Base-by-base conservation (phyloP, 2,113 vertebrate species). In the Balaeniceps rex region DNA sequence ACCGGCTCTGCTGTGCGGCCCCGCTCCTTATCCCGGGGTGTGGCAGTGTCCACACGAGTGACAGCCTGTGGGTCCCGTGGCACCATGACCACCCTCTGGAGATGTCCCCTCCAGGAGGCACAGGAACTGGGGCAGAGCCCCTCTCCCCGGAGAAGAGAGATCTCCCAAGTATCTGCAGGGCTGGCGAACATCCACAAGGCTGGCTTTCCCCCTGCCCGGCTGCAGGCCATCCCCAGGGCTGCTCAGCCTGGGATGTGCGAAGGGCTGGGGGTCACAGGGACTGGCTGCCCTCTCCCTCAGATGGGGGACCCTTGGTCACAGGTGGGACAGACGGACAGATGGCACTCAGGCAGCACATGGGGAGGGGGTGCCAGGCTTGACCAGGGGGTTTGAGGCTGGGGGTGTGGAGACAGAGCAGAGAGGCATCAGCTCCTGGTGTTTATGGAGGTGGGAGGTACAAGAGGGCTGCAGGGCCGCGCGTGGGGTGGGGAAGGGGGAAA, bases 301-400 rank as follows among this genome's bases (percentile, higher is more conserved):
- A 7, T 4, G 9, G 49, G 25, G 12, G 19, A n/a, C 6, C 2
- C 16, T 22, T 13, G 61, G 26, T 61, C 5, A 1, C 36, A 60
- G 68, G 29, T 4, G 2, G 81, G 23, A 80, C 57, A 71, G 84
- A 80, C 0, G 3, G 71, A 85, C 54, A 8, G 36, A 22, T 4
- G 14, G 40, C 0, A 0, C 16, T 66, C 0, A 0, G 57, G 87
- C 23, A 68, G 52, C 8, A 23, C 11, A 9, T 25, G 52, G 49
- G 31, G n/a, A 63, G 68, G 3, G 1, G 47, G 49, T 5, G 14
- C 28, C 0, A 0, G 60, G 47, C 42, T 46, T 0, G 0, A 54
- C 16, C 0, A 0, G 16, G 19, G 8, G 9, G 5, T 9, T 82
- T 52, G 57, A 65, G 49, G 33, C 19, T 44, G 34, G 1, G 2